Percentiles rank a stretch among this genome's conserved stretches.
Conservation (phyloP, 2,888 invertebrate species). For the Ophion slaviceki region DNA sequence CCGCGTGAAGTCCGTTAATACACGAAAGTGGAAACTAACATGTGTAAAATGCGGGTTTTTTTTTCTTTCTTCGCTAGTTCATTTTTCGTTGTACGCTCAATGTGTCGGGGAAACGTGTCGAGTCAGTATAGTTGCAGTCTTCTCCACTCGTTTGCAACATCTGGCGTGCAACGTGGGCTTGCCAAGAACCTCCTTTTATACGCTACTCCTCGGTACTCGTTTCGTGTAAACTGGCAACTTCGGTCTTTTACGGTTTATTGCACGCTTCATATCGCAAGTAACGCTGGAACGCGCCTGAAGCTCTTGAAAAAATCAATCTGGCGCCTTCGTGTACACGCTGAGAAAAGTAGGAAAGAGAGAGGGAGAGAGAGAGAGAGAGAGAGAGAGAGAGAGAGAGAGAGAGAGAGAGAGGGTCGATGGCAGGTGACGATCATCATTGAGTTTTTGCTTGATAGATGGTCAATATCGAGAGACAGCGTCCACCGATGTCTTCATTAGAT, state of each 20-base stretch:
- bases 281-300: slow-evolving; percentile 55
- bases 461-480: neutral
- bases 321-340: slow-evolving; percentile 10
- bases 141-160: slow-evolving; percentile 74
- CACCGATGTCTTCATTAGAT: neutral
- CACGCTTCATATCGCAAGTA: slow-evolving; percentile 65
- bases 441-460: neutral
- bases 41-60: slow-evolving; percentile 63
- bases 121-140: slow-evolving; percentile 75
- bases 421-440: neutral
- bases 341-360: neutral
- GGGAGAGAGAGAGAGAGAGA: too few species aligned
- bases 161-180: slow-evolving; percentile 68
- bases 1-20: slow-evolving; percentile 68
- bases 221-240: slow-evolving; percentile 53
- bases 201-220: slow-evolving; percentile 53
- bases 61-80: slow-evolving; percentile 51
- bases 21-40: slow-evolving; percentile 74
- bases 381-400: neutral
- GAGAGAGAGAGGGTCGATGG: neutral
- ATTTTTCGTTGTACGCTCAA: slow-evolving; percentile 60
- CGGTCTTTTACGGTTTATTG: slow-evolving; percentile 74
- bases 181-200: slow-evolving; percentile 61
- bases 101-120: slow-evolving; percentile 76
- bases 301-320: slow-evolving; percentile 51